Base-by-base conservation (phyloP, 2,888 invertebrate genomes). In the Ophraella communa region DNA sequence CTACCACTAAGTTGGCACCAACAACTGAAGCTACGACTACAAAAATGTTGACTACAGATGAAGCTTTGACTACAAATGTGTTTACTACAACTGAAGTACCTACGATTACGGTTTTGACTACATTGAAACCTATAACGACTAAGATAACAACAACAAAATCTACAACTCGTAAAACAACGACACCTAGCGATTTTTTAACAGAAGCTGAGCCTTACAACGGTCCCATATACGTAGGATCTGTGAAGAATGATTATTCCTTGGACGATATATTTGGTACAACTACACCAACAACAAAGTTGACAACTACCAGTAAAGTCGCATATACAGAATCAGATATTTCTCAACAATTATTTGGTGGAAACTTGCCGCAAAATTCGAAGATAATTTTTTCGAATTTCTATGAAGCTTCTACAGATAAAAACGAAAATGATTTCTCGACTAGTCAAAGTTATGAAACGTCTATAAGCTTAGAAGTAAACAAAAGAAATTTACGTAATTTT, bases 391-490 rank as follows among this genome's bases (percentile, higher is more conserved):
- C 79, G 0, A 72, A 78, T 66, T 79, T 78, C 62, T 81, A 74
- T 57, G 73, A 74, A 53, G 73, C 77, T 1, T 73, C 74, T 30
- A 74, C 72, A 7, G 33, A 57, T 11, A 39, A 69, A 56, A 59
- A 42, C 4, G 57, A 64, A 42, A 53, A 62, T 69, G 24, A 56
- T 24, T 60, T 61, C 18, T 42, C 65, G 62, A 71, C 68, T n/a
- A 73, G 66, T 39, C 71, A 64, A 62, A 61, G 56, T 47, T 62
- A 56, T 35, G 66, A 69, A 27, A 64, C 61, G 7, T 71, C 71
- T 8, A 68, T 66, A 23, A 87, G 85, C 75, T 82, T 84, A 56
- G 82, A 85, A 74, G 81, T 86, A 7, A 85, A 85, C 51, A 83
- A 82, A 69, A 76, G 71, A 39, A 76, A 76, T 53, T 66, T 63